Conservation (phyloP, 2,888 invertebrate genomes). For the Cryptops parisi region DNA sequence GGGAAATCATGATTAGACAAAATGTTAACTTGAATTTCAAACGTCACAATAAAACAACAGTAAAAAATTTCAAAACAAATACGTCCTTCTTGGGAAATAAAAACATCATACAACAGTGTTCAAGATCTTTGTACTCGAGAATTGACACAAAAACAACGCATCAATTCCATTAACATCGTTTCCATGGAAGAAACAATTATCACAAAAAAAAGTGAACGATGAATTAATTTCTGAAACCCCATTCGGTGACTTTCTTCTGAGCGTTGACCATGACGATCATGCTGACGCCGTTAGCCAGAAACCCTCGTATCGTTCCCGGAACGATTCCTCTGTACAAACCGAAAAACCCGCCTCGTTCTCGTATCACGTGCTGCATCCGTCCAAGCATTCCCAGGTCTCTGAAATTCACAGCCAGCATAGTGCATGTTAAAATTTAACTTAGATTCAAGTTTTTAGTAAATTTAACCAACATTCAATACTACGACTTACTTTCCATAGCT, state of each 20-base stretch:
- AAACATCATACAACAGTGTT: too few species aligned
- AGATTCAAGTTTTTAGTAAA: not conserved
- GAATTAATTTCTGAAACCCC: conserved; percentile 24
- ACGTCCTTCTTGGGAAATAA: too few species aligned
- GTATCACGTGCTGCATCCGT: conserved; percentile 25
- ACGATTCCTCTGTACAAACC: conserved; percentile 28
- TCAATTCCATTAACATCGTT: too few species aligned
- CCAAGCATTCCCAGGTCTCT: too few species aligned
- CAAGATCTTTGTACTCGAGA: too few species aligned
- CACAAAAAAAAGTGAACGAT: too few species aligned
- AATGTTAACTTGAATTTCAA: too few species aligned
- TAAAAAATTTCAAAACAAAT: too few species aligned
- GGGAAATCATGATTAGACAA: too few species aligned
- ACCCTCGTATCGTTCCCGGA: conserved; percentile 30
- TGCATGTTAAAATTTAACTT: not conserved
- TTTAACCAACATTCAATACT: not conserved
- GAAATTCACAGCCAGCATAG: too few species aligned
- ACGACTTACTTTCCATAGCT: conserved; percentile 25
- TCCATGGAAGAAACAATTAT: too few species aligned
- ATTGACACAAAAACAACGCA: not conserved
- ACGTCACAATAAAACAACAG: too few species aligned
- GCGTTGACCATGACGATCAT: conserved; percentile 31
- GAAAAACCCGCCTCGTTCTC: conserved; percentile 27
- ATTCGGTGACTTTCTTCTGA: conserved; percentile 28
- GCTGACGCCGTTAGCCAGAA: conserved; percentile 29